Base-by-base conservation (phyloP, 2,888 invertebrate species). In the Eupithecia tripunctaria region DNA sequence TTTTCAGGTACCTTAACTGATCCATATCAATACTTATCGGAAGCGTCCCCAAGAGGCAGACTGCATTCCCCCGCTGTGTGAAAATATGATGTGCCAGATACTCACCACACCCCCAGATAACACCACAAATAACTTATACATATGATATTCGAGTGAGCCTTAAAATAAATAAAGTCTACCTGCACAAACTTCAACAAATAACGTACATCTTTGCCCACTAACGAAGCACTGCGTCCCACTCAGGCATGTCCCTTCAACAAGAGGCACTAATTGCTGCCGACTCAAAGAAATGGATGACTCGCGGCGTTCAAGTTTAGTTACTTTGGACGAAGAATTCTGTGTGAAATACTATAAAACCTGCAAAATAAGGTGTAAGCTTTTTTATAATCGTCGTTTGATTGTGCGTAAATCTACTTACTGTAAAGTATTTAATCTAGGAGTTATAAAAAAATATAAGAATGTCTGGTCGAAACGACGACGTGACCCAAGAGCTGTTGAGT, bases 181-280 rank as follows among this genome's bases (percentile, higher is more conserved):
- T 56, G 56, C 25, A 25, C 21, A 12, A 21, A 12, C 1, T 21
- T 56, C 56, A 21, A 56, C 21, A 21, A 51, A 51, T 51, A 25
- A 56, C 56, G 25, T 2, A 18, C 60, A 60, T 8, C 18, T 60
- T 60, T 25, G 25, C 25, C 56, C 60, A 60, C 60, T 60, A 60
- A 60, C 60, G 60, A 60, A 60, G 60, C 60, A 8, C 60, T 29
- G 29, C 60, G 29, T 29, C 29, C 60, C 60, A 60, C 60, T 60
- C 15, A 29, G 29, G 60, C 60, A 60, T 60, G 60, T 29, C 18
- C 18, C 60, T 59, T 14, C 27, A 60, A 29, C 60, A 29, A 60
- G 60, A 18, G 18, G 29, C 60, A 27, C 27, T 60, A 60, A 60
- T 60, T 60, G 60, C 60, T 6, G 27, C 12, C 2, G 60, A 1